phyloP scores from a whole-genome alignment of 2,888 invertebrate species.

The Platerodrilus igneus region DNA sequence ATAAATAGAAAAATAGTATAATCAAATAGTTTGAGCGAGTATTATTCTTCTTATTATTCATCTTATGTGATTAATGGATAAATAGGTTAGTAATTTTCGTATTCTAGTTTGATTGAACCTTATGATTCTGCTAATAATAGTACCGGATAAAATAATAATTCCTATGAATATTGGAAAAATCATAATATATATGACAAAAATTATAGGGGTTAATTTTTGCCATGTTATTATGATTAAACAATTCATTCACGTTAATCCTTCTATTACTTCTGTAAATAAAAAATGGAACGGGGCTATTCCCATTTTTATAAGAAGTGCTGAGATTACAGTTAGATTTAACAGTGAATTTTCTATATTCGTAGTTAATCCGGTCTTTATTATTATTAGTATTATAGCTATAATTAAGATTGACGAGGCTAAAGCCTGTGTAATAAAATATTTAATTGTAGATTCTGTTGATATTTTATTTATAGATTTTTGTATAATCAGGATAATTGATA shows the following conservation, averaged over 20 bases:
- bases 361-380: no score
- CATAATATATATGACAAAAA: constrained; percentile 49
- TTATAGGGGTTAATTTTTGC: constrained; percentile 62
- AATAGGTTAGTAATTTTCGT: constrained; percentile 58
- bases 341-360: no score
- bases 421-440: no score
- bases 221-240: constrained; percentile 56
- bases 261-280: constrained; percentile 58
- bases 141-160: constrained; percentile 48
- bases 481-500: no score
- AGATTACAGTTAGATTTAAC: constrained; percentile 35
- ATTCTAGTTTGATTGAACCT: constrained; percentile 45
- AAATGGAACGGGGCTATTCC: constrained; percentile 57
- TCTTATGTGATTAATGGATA: constrained; percentile 60
- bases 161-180: constrained; percentile 42
- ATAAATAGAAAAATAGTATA: constrained; percentile 30
- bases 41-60: constrained; percentile 44
- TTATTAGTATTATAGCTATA: no score
- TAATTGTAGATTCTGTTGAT: no score
- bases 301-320: constrained; percentile 53
- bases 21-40: constrained; percentile 28
- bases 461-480: no score
- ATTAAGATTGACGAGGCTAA: no score
- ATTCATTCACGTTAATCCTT: constrained; percentile 56
- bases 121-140: constrained; percentile 51